Conservation (phyloP, 1,140 invertebrate species). For the Drosophila suzukii region DNA sequence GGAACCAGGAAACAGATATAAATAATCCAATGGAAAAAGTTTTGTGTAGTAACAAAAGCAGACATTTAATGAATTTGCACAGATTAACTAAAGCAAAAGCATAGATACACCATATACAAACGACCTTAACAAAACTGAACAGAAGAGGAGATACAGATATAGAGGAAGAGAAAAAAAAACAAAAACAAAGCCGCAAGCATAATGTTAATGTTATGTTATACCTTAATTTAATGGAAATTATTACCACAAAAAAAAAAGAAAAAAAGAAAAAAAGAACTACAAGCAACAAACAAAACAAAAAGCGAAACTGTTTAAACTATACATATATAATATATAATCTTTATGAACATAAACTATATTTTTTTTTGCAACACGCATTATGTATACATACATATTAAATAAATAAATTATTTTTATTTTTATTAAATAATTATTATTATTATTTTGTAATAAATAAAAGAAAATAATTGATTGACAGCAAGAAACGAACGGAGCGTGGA, state of each 20-base stretch:
- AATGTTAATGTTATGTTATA: conserved; percentile 73
- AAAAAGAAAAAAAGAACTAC: conserved; percentile 19
- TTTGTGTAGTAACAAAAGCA: conserved; percentile 16
- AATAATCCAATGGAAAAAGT: conserved; percentile 13
- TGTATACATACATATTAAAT: conserved; percentile 74
- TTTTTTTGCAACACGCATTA: conserved; percentile 51
- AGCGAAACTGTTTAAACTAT: conserved; percentile 51
- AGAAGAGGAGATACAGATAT: conserved; percentile 9
- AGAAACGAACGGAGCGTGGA: conserved; percentile 1
- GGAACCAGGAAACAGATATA: conserved; percentile 1
- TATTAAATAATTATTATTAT: conserved; percentile 77
- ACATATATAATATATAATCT: conserved; percentile 52
- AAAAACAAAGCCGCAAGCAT: conserved; percentile 45
- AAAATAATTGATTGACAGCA: conserved; percentile 49
- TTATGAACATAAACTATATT: conserved; percentile 44
- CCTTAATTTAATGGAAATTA: conserved; percentile 44
- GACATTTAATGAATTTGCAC: conserved; percentile 10
- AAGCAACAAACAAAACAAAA: conserved; percentile 31
- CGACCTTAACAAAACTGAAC: conserved; percentile 6
- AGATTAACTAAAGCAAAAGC: neutral
- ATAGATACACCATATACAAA: neutral
- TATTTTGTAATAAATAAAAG: conserved; percentile 74
- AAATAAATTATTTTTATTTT: conserved; percentile 79
- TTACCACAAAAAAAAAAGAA: conserved; percentile 17
- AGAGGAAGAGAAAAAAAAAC: conserved; percentile 22